Evolutionary conservation across 64 coral and sea anemone species (phyloP).

Genomic region (Actinia equina): DNA sequence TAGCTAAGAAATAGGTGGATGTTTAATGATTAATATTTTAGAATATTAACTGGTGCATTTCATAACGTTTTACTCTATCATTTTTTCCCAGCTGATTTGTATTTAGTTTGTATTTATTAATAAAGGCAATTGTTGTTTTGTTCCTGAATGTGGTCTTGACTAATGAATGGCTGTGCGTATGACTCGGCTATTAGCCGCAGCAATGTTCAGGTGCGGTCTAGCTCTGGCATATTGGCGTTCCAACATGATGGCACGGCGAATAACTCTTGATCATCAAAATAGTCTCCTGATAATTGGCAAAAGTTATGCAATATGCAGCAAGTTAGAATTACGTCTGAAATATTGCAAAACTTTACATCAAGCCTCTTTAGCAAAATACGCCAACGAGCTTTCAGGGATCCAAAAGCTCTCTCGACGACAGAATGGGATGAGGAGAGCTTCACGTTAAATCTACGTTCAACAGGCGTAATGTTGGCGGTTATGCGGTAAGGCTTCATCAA

Average conservation of each 20-base stretch:
- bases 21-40: no score
- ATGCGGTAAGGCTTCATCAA: conserved; percentile 45
- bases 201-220: not conserved
- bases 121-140: no score
- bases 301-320: conserved; percentile 66
- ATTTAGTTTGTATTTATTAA: not conserved
- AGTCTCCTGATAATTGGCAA: conserved; percentile 60
- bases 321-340: conserved; percentile 41
- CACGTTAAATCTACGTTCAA: conserved; percentile 30
- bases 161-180: no score
- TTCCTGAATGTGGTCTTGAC: no score
- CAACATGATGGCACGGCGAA: conserved; percentile 36
- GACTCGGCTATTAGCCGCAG: no score
- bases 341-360: conserved; percentile 45
- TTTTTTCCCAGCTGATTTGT: no score
- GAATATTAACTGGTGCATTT: no score
- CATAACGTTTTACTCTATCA: no score
- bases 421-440: conserved; percentile 26
- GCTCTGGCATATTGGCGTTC: conserved; percentile 28
- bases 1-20: not conserved
- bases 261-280: conserved; percentile 65
- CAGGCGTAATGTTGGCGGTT: conserved; percentile 10
- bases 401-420: conserved; percentile 38
- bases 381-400: conserved; percentile 33
- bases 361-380: conserved; percentile 47